phyloP scores from a whole-genome alignment of 2,888 invertebrate species.

The Aphidius colemani region DNA sequence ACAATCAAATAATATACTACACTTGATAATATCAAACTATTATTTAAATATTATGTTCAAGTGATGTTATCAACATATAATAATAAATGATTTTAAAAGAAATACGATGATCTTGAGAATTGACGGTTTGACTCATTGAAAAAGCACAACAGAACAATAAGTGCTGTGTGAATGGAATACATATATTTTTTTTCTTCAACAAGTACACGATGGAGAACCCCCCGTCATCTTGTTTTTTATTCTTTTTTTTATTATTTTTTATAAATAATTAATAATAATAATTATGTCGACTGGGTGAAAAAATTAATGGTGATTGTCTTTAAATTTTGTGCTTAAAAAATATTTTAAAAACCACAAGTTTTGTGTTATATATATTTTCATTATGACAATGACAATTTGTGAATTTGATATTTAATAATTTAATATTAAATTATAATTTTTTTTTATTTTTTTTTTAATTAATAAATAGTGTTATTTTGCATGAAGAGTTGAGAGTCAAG shows the following conservation, averaged over 20 bases:
- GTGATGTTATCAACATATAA: too few relatives aligned
- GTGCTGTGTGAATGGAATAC: slow-evolving; percentile 26
- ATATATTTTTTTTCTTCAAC: slow-evolving; percentile 7
- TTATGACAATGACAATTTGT: not conserved
- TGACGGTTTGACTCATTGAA: slow-evolving; percentile 28
- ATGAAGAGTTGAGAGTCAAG: slow-evolving; percentile 23
- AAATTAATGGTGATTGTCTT: slow-evolving; percentile 5
- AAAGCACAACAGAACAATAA: slow-evolving; percentile 24
- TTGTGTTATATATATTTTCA: not conserved
- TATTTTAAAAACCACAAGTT: not conserved
- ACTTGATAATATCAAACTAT: too few relatives aligned
- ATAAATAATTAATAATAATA: too few relatives aligned
- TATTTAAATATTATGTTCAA: not conserved
- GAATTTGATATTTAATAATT: slow-evolving; percentile 1
- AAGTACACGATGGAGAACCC: not conserved
- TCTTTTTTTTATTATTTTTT: not conserved
- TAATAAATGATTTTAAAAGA: not conserved
- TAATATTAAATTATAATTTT: not conserved
- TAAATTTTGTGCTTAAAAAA: slow-evolving; percentile 4
- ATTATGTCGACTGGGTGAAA: not conserved
- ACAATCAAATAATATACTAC: too few relatives aligned
- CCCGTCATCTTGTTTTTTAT: not conserved
- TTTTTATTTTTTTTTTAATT: not conserved
- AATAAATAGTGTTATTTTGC: not conserved
- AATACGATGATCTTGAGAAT: slow-evolving; percentile 7